Base-by-base conservation (phyloP, 64 coral and sea anemone species). In the Montipora efflorescens region DNA sequence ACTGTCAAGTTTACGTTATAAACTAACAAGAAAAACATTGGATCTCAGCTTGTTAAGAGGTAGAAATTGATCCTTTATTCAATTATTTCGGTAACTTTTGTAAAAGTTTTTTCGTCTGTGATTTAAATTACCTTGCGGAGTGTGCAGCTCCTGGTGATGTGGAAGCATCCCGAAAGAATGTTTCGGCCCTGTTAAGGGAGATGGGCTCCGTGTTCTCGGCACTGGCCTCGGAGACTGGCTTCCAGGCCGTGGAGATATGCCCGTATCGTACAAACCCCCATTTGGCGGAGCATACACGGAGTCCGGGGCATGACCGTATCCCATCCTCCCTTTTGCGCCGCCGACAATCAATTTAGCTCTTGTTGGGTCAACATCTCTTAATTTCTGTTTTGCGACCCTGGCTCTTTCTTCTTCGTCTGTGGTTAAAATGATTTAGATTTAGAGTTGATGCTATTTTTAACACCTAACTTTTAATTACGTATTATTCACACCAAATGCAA, bases 281-380 rank as follows among this genome's bases (percentile, higher is more conserved):
- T 79, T 90, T 86, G 48, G 82, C 19, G 62, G 82, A 11, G 82
- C 4, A 59, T 89, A 97, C 12, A 66, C 89, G 79, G 92, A 74
- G 57, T 97, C 96, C 67, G 96, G 93, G 18, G 89, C 96, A 20
- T 95, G 96, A 12, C 96, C 96, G 82, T 97, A 97, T 79, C 89
- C 90, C 80, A 94, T 75, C 71, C 96, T 77, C n/a, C 96, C 96
- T 89, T 90, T 93, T 2, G 96, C 82, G 11, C 96, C 93, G 79
- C 93, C 93, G 47, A 97, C 88, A 0, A 97, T 93, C n/a, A 97
- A 71, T 79, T 97, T 97, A 25, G 93, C 83, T 84, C 88, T 94
- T 5, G 81, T 55, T 1, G 77, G 57, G 7, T 97, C 96, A 58
- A 97, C 81, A 15, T 97, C 96, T 25, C 84, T 87, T 14, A 89